Evolutionary conservation across 1,140 invertebrate species (phyloP).

Genomic region (Drosophila orosa): DNA sequence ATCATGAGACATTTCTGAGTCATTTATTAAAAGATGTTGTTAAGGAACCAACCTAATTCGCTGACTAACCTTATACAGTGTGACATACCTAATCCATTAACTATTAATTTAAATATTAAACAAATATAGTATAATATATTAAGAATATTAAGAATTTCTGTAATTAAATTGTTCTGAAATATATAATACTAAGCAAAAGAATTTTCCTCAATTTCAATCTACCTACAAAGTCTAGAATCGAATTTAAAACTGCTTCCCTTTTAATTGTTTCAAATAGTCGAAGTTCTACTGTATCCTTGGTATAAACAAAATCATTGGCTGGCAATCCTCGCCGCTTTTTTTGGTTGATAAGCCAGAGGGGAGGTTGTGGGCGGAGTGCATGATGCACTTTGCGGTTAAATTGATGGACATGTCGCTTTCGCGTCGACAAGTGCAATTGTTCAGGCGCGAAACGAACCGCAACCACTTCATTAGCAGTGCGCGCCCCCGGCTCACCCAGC

Average conservation of each 20-base stretch:
- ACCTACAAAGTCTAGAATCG: too few relatives aligned
- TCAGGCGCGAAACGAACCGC: slow-evolving; percentile 69
- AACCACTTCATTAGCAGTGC: slow-evolving; percentile 65
- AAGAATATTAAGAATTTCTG: too few relatives aligned
- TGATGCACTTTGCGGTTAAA: slow-evolving; percentile 67
- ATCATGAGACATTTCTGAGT: neutral
- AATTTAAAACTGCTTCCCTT: neutral
- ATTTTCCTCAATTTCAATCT: too few relatives aligned
- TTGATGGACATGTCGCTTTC: slow-evolving; percentile 73
- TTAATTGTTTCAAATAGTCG: neutral
- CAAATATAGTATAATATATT: too few relatives aligned
- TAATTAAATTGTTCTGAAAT: too few relatives aligned
- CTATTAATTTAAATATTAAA: neutral
- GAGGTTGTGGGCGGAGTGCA: slow-evolving; percentile 12
- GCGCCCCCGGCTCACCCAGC: neutral
- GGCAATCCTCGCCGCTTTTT: neutral
- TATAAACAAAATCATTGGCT: slow-evolving; percentile 11
- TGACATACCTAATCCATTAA: neutral
- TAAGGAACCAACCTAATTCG: neutral
- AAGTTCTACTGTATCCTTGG: neutral
- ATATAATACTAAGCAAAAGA: too few relatives aligned
- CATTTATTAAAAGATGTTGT: neutral
- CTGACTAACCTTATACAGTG: neutral
- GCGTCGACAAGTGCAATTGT: slow-evolving; percentile 74
- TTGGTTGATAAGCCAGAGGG: neutral